Evolutionary conservation across 2,888 invertebrate genomes (phyloP).

Genomic region (Gnatocerus cornutus): DNA sequence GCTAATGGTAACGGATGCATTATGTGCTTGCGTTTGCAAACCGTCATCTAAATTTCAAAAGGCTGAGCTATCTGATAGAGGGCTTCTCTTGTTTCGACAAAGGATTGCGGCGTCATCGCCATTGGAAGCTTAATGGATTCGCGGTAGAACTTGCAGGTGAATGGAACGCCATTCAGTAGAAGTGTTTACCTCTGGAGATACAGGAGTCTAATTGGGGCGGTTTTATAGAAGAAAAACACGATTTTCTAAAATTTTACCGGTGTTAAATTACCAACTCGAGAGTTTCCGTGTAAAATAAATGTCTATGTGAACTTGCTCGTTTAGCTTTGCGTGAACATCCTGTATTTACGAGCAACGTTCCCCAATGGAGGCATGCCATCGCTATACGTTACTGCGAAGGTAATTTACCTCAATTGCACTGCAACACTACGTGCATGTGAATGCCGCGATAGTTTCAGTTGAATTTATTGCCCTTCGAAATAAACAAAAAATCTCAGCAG

Average conservation of each 20-base stretch:
- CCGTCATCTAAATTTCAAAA: conserved; percentile 48
- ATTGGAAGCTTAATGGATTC: conserved; percentile 47
- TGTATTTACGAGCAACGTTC: conserved; percentile 35
- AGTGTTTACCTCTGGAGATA: conserved; percentile 37
- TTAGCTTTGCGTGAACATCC: conserved; percentile 29
- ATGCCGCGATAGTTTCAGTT: conserved; percentile 4
- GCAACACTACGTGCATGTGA: conserved; percentile 25
- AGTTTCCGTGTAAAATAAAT: too few species aligned
- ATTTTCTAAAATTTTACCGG: neutral
- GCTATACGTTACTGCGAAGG: conserved; percentile 32
- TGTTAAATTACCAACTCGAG: neutral
- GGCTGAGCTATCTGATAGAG: conserved; percentile 45
- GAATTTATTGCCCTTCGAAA: conserved; percentile 23
- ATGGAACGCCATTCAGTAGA: conserved; percentile 30
- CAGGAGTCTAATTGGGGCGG: conserved; percentile 20
- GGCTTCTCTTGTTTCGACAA: conserved; percentile 46
- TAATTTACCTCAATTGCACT: conserved; percentile 42
- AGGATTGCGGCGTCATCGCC: conserved; percentile 45
- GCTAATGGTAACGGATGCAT: conserved; percentile 44
- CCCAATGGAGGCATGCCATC: conserved; percentile 21
- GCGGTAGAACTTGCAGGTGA: conserved; percentile 42
- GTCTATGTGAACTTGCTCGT: conserved; percentile 2
- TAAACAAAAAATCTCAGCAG: conserved; percentile 29
- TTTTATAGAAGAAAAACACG: conserved; percentile 1
- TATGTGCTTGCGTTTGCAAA: conserved; percentile 45